Conservation (phyloP, 2,888 invertebrate species). For the Chorisops tibialis region DNA sequence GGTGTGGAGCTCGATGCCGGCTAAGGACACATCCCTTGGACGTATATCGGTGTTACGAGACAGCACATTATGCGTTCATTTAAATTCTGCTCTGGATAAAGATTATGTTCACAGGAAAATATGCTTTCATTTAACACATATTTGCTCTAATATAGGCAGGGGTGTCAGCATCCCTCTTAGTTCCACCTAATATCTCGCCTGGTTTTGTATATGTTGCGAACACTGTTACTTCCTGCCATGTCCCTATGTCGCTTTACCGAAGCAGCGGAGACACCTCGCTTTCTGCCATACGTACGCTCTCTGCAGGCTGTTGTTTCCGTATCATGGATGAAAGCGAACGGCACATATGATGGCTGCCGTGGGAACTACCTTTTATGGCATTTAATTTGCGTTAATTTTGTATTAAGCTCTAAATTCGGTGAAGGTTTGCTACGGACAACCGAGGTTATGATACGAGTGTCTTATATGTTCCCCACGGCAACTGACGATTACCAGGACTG, state of each 20-base stretch:
- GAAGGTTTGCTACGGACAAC: conserved; percentile 2
- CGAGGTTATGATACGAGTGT: too few relatives aligned
- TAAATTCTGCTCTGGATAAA: conserved; percentile 34
- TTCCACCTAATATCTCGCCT: conserved; percentile 17
- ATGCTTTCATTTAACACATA: conserved; percentile 35
- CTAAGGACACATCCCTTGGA: neutral
- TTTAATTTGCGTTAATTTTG: conserved; percentile 33
- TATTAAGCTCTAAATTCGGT: conserved; percentile 29
- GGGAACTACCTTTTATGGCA: conserved; percentile 25
- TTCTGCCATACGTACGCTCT: neutral
- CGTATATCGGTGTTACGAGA: neutral
- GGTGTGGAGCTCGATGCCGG: too few relatives aligned
- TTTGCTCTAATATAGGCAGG: conserved; percentile 30
- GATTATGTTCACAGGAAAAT: conserved; percentile 36
- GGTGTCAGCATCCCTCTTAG: neutral
- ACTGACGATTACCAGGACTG: too few relatives aligned
- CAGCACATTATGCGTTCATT: conserved; percentile 33
- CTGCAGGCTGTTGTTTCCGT: conserved; percentile 16
- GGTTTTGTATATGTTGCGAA: conserved; percentile 13
- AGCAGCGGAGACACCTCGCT: neutral
- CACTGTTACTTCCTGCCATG: conserved; percentile 24
- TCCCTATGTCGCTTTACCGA: conserved; percentile 10
- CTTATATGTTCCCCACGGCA: too few relatives aligned
- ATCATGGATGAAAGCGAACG: too few relatives aligned
- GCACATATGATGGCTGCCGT: conserved; percentile 17